phyloP scores from a whole-genome alignment of 2,113 vertebrate genomes.

The Microtus richardsoni region DNA sequence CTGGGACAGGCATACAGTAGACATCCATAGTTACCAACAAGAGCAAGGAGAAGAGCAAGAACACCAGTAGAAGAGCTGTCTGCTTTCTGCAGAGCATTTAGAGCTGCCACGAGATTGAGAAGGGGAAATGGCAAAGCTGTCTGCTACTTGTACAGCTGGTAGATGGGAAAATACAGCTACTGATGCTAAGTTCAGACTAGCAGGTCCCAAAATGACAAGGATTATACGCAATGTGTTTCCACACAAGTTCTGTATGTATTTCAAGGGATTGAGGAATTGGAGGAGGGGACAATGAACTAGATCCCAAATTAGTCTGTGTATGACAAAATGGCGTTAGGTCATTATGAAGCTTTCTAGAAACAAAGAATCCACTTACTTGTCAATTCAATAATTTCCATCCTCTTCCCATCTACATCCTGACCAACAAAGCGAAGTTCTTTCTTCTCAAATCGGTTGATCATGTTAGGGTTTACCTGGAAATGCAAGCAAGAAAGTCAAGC shows the following conservation, averaged over 20 bases:
- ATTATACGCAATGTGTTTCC: background rate
- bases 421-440: constrained; percentile 89
- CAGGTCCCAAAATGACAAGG: background rate
- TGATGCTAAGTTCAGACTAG: background rate
- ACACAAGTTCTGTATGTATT: background rate
- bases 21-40: background rate
- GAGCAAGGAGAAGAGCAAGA: background rate
- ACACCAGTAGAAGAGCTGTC: background rate
- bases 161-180: background rate
- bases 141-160: background rate
- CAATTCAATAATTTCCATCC: constrained; percentile 90
- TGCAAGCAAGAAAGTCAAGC: constrained; percentile 48
- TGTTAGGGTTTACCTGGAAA: constrained; percentile 87
- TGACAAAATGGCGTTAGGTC: background rate
- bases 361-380: constrained; percentile 83
- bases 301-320: background rate
- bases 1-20: background rate
- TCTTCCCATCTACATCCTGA: constrained; percentile 86
- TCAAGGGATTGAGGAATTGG: background rate
- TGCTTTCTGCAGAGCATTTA: background rate
- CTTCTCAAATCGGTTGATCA: constrained; percentile 87
- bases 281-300: constrained; percentile 7
- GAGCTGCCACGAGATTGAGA: background rate
- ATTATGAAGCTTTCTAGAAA: constrained; percentile 34
- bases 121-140: background rate